A percentile compares a stretch with the other conserved stretches of the same genome.
Conservation (phyloP, 1,140 invertebrate genomes). For the Nylanderia fulva region DNA sequence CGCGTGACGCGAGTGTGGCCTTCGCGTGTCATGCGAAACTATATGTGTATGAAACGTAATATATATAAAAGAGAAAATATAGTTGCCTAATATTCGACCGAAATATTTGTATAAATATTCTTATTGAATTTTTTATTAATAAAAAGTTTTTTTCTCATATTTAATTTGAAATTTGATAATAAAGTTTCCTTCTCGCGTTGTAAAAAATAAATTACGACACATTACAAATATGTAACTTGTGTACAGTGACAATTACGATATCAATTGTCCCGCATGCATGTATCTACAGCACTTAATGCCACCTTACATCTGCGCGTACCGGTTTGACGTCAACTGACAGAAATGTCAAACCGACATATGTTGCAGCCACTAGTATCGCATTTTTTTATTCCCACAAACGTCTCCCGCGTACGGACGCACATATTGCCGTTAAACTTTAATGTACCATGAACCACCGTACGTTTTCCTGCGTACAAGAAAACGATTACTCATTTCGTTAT, state of each 20-base stretch:
- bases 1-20: background rate
- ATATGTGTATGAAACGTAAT: too few species aligned
- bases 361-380: background rate
- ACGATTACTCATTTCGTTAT: conserved; percentile 19
- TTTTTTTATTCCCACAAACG: conserved; percentile 32
- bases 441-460: background rate
- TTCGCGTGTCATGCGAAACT: background rate
- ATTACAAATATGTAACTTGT: background rate
- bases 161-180: background rate
- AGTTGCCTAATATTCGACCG: background rate
- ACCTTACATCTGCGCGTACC: background rate
- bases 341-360: conserved; percentile 15
- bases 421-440: conserved; percentile 45
- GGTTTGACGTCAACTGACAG: conserved; percentile 28
- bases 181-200: too few species aligned
- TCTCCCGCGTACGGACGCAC: background rate
- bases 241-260: conserved; percentile 8
- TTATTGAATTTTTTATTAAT: background rate
- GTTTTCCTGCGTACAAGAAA: conserved; percentile 1
- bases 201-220: background rate
- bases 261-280: background rate
- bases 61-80: background rate
- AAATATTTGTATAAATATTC: background rate
- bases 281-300: background rate
- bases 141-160: background rate